Percentiles rank a stretch among this genome's conserved stretches.
phyloP scores from a whole-genome alignment of 2,113 vertebrate species.

The Cheilinus undulatus region DNA sequence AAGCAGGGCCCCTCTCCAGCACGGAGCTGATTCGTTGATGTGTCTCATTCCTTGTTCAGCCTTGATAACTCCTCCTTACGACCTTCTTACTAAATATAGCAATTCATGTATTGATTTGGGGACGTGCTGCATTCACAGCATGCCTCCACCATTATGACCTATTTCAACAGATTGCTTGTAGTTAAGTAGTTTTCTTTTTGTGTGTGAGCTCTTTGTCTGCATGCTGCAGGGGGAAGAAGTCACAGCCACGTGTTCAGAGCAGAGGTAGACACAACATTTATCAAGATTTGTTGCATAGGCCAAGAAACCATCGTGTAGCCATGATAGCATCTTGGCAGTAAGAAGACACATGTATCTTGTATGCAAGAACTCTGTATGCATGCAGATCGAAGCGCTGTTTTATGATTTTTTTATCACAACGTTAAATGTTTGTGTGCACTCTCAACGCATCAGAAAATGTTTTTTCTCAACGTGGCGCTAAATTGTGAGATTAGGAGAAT shows the following conservation, averaged over 20 bases:
- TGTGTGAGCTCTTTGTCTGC: constrained; percentile 47
- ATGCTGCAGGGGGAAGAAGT: constrained; percentile 37
- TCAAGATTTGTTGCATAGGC: constrained; percentile 13
- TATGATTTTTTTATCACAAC: constrained; percentile 18
- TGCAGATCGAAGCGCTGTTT: constrained; percentile 4
- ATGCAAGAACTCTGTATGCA: background rate
- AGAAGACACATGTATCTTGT: background rate
- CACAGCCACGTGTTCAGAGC: constrained; percentile 11
- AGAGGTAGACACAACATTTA: constrained; percentile 23
- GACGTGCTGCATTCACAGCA: constrained; percentile 74
- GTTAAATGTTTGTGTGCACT: background rate
- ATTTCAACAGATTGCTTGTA: constrained; percentile 79
- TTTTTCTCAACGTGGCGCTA: constrained; percentile 28
- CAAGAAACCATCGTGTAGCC: constrained; percentile 35
- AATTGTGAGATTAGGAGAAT: constrained; percentile 47
- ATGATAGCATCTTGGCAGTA: constrained; percentile 33
- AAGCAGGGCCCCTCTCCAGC: constrained; percentile 49
- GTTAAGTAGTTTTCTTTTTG: constrained; percentile 42
- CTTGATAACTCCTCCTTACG: constrained; percentile 75
- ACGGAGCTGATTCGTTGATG: constrained; percentile 59
- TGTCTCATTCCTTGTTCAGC: constrained; percentile 61
- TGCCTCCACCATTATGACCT: constrained; percentile 79
- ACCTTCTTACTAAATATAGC: constrained; percentile 85
- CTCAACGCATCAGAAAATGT: constrained; percentile 5
- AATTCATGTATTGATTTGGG: constrained; percentile 80